A percentile compares a stretch with the other conserved stretches of the same genome.
Evolutionary conservation across 1,140 invertebrate species (phyloP).

Genomic region (Coelopa frigida): DNA sequence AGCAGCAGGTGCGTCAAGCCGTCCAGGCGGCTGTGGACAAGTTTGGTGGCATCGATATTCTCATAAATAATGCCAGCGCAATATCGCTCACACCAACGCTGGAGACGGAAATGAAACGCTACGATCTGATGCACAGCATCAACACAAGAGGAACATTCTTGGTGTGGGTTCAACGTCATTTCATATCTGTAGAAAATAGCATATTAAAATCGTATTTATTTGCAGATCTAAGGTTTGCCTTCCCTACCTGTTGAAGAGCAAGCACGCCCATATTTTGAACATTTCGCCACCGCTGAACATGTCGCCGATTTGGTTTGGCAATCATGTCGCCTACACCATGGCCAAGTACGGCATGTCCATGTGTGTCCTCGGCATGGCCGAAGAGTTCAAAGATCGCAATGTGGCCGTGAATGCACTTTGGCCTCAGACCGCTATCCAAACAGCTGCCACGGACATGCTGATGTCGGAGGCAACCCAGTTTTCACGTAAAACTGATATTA

Average conservation of each 20-base stretch:
- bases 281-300: slow-evolving; percentile 87
- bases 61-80: slow-evolving; percentile 95
- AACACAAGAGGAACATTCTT: slow-evolving; percentile 90
- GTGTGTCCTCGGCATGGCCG: slow-evolving; percentile 91
- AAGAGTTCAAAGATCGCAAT: slow-evolving; percentile 73
- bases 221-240: slow-evolving; percentile 83
- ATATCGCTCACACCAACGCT: slow-evolving; percentile 83
- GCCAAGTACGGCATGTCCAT: slow-evolving; percentile 98
- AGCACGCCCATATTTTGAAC: slow-evolving; percentile 91
- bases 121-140: slow-evolving; percentile 90
- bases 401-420: slow-evolving; percentile 94
- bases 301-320: slow-evolving; percentile 80
- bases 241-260: slow-evolving; percentile 77
- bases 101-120: slow-evolving; percentile 90
- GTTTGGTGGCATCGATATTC: slow-evolving; percentile 94
- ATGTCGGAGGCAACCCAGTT: slow-evolving; percentile 53
- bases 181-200: background rate
- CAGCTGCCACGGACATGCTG: slow-evolving; percentile 93
- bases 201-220: slow-evolving; percentile 22
- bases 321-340: slow-evolving; percentile 93
- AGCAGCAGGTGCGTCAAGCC: slow-evolving; percentile 71
- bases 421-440: slow-evolving; percentile 88
- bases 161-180: slow-evolving; percentile 73
- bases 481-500: slow-evolving; percentile 81
- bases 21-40: slow-evolving; percentile 78